A percentile compares a stretch with the other conserved stretches of the same genome.
Evolutionary conservation across 2,888 invertebrate genomes (phyloP).

Genomic region (Ommatoiulus sabulosus): DNA sequence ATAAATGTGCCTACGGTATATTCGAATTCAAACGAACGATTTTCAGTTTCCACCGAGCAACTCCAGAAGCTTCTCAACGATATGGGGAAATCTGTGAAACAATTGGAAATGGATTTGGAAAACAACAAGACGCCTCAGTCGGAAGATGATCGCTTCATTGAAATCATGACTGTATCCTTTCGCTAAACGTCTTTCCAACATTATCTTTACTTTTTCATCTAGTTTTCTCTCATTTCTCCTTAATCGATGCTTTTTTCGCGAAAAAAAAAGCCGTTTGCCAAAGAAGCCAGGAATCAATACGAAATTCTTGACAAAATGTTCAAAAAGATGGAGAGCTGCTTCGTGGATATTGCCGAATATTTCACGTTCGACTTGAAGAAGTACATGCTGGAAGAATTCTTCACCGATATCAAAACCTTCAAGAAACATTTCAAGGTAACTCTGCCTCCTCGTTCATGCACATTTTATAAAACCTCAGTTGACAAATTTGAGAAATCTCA

Average conservation of each 20-base stretch:
- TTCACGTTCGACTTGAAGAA: slow-evolving; percentile 93
- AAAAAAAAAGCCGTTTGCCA: slow-evolving; percentile 74
- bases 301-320: slow-evolving; percentile 93
- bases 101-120: slow-evolving; percentile 89
- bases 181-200: neutral
- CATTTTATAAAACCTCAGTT: too few species aligned
- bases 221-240: slow-evolving; percentile 37
- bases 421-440: slow-evolving; percentile 88
- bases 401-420: slow-evolving; percentile 93
- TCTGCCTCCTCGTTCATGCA: slow-evolving; percentile 60
- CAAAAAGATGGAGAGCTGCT: slow-evolving; percentile 89
- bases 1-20: too few species aligned
- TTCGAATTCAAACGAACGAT: too few species aligned
- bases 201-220: neutral
- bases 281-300: slow-evolving; percentile 85
- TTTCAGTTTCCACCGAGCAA: slow-evolving; percentile 69
- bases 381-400: slow-evolving; percentile 95
- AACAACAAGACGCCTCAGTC: slow-evolving; percentile 82
- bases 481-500: too few species aligned
- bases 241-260: slow-evolving; percentile 57
- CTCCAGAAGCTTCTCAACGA: slow-evolving; percentile 74
- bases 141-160: slow-evolving; percentile 83
- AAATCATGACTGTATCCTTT: slow-evolving; percentile 88
- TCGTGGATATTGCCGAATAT: slow-evolving; percentile 86
- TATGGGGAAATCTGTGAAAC: slow-evolving; percentile 88